Percentiles rank a stretch among this genome's conserved stretches.
phyloP scores from a whole-genome alignment of 2,797 vertebrate species.

The Cirrhinus mrigala region DNA sequence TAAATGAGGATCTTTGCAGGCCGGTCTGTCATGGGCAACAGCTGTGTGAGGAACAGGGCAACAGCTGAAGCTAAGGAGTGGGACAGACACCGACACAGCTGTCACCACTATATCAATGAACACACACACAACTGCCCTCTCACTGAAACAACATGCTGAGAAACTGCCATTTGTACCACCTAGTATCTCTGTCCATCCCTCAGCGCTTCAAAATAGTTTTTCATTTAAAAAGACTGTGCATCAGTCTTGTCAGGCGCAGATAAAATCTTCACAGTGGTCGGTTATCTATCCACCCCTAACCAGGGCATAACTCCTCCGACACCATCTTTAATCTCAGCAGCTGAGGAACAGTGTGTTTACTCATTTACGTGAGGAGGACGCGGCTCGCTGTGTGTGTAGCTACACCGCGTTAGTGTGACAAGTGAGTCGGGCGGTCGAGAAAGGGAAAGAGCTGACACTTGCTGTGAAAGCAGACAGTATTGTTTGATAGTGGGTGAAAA shows the following conservation, averaged over 20 bases:
- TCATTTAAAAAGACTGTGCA: slow-evolving; percentile 11
- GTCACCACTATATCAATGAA: slow-evolving; percentile 72
- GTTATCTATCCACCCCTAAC: slow-evolving; percentile 32
- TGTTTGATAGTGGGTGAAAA: neutral
- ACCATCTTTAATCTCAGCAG: slow-evolving; percentile 12
- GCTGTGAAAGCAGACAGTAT: neutral
- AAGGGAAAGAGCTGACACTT: neutral
- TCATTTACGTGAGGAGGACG: slow-evolving; percentile 14
- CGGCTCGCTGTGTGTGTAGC: neutral
- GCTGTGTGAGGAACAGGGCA: slow-evolving; percentile 90
- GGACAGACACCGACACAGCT: slow-evolving; percentile 85
- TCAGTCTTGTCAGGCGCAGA: neutral
- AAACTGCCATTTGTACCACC: slow-evolving; percentile 15
- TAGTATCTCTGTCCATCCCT: slow-evolving; percentile 39
- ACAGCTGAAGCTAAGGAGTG: slow-evolving; percentile 89
- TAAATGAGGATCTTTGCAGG: slow-evolving; percentile 85
- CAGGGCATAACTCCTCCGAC: slow-evolving; percentile 10
- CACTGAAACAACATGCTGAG: slow-evolving; percentile 70
- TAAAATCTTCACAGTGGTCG: slow-evolving; percentile 33
- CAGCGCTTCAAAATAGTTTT: slow-evolving; percentile 30
- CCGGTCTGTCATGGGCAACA: slow-evolving; percentile 81
- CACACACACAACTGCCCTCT: slow-evolving; percentile 54
- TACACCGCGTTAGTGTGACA: neutral
- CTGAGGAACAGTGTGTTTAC: slow-evolving; percentile 1
- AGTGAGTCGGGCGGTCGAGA: neutral